Evolutionary conservation across 2,113 vertebrate genomes (phyloP).

Genomic region (Dascyllus trimaculatus): DNA sequence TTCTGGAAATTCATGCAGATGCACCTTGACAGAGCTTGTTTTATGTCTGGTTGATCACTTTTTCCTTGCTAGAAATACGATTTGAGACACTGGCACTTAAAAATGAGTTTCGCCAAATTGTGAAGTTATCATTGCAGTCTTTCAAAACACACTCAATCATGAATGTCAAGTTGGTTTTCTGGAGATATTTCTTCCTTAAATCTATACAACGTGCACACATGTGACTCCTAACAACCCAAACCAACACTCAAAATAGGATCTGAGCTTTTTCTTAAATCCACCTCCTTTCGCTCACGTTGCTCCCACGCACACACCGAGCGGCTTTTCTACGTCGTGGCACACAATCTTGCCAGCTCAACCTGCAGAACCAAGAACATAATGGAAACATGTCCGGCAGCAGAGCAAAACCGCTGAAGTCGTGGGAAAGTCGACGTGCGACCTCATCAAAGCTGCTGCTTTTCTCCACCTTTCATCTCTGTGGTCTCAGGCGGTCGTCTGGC

Average conservation of each 20-base stretch:
- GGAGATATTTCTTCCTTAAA: constrained; percentile 8
- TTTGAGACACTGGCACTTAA: too few relatives aligned
- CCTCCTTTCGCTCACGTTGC: constrained; percentile 17
- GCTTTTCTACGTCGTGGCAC: constrained; percentile 5
- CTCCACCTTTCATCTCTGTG: constrained; percentile 49
- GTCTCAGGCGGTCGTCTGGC: constrained; percentile 18
- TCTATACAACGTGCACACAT: not conserved
- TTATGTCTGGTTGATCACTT: not conserved
- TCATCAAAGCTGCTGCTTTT: constrained; percentile 55
- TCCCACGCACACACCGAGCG: constrained; percentile 16
- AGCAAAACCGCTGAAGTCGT: constrained; percentile 12
- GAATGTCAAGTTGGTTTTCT: not conserved
- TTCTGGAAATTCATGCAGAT: not conserved
- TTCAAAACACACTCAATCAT: too few relatives aligned
- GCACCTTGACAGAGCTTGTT: not conserved
- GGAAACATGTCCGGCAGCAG: constrained; percentile 32
- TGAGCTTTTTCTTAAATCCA: not conserved
- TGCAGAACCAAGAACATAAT: constrained; percentile 41
- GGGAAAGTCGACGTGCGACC: constrained; percentile 57
- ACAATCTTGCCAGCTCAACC: constrained; percentile 5
- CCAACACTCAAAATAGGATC: constrained; percentile 6
- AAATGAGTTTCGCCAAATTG: too few relatives aligned
- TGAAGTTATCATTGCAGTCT: too few relatives aligned
- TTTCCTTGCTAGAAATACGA: too few relatives aligned
- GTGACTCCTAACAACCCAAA: constrained; percentile 2